phyloP scores from a whole-genome alignment of 2,113 vertebrate species.

The Delphinus delphis region DNA sequence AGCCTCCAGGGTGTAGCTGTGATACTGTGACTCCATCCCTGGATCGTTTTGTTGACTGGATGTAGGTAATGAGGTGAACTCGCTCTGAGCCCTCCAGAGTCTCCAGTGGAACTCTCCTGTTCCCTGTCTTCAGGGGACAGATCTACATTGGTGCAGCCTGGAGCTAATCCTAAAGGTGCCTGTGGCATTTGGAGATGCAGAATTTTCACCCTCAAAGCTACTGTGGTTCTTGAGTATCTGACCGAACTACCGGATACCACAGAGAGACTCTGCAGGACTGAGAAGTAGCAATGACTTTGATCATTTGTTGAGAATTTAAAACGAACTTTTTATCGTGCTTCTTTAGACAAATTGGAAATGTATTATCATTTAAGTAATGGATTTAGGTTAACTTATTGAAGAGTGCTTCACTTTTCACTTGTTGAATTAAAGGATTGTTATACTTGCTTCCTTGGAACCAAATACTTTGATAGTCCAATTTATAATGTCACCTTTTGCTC shows the following conservation, averaged over 20 bases:
- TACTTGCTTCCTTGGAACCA: neutral
- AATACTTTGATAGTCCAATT: neutral
- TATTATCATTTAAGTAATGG: neutral
- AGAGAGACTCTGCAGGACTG: neutral
- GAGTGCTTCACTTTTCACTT: neutral
- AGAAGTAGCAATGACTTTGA: slow-evolving; percentile 50
- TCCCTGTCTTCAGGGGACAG: neutral
- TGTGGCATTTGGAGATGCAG: slow-evolving; percentile 42
- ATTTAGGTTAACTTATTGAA: neutral
- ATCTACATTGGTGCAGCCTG: neutral
- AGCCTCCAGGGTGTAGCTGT: neutral
- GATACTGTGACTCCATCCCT: neutral
- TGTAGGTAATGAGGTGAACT: neutral
- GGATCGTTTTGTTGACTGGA: neutral
- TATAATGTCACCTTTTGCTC: neutral
- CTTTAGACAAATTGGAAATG: neutral
- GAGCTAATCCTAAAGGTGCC: slow-evolving; percentile 3
- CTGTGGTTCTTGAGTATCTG: neutral
- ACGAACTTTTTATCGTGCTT: neutral
- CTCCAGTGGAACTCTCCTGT: neutral
- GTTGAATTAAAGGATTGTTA: neutral
- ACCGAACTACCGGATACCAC: neutral
- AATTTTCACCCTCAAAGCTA: slow-evolving; percentile 45
- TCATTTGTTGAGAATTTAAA: slow-evolving; percentile 29
- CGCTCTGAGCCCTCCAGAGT: neutral